Base-by-base conservation (phyloP, 2,888 invertebrate species). In the Euproctis similis region DNA sequence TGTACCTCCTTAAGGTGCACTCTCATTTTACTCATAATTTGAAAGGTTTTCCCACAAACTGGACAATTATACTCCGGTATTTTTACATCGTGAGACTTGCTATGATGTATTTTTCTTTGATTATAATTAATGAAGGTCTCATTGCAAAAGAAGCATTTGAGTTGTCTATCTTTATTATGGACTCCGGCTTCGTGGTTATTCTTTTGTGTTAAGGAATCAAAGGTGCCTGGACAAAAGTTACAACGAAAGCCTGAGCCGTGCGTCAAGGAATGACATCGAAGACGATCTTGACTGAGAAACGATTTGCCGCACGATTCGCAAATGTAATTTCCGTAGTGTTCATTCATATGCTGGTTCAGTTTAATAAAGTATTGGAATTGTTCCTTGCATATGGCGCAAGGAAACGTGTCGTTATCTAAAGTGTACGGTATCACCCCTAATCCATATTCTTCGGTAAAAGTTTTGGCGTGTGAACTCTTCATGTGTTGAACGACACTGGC, bases 291-390 rank as follows among this genome's bases (percentile, higher is more conserved):
- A 30, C 71, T 78, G 0, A 82, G 28, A 19, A 82, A 84, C 0
- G 71, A 70, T 30, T 78, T 81, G 0, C 84, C 84, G 26, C 84
- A 84, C 0, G 59, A 16, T 17, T 82, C 82, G 30, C 84, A 84
- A 0, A 82, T 59, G 14, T 73, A 81, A 30, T 55, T 60, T 0
- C 73, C 75, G 26, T 46, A 84, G 34, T 84, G 84, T 3, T 52
- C 44, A 30, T 84, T 84, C 81, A 84, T 82, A 28, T 84, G 84
- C 27, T 81, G 75, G 26, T 82, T 84, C 0, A 82, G 35, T 34
- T 73, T 82, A 3, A 72, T 64, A 26, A 81, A 84, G 31, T 78
- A 82, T 14, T 69, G 61, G 26, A 80, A 82, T 1, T 53, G 41
- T 26, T 66, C 54, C 1, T 45, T 43, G 27, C 84, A 84, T 0